phyloP scores from a whole-genome alignment of 2,797 vertebrate genomes.

The Xenops minutus region DNA sequence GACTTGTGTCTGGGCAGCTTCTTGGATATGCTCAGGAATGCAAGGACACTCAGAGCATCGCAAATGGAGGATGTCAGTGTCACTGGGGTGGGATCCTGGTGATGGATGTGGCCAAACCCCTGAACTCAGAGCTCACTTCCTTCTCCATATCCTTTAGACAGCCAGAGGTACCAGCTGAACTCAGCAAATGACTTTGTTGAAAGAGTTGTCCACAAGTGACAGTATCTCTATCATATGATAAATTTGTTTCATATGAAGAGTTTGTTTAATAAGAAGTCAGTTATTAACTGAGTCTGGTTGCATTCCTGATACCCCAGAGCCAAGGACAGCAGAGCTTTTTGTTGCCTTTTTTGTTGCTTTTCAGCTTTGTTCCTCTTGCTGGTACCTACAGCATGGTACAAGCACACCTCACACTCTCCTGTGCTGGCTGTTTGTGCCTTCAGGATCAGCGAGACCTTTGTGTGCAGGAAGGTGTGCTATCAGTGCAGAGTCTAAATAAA shows the following conservation, averaged over 20 bases:
- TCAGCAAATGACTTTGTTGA: not conserved
- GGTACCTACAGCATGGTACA: not conserved
- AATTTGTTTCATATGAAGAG: not conserved
- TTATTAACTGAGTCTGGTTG: not conserved
- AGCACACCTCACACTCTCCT: not conserved
- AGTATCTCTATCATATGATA: not conserved
- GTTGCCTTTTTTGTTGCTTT: not conserved
- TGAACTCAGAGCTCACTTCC: not conserved
- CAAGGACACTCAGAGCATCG: not conserved
- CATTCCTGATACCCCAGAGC: not conserved
- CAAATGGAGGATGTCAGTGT: accelerated
- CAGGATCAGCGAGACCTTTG: not conserved
- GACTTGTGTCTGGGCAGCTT: not conserved
- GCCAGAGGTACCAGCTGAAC: not conserved
- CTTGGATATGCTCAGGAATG: not conserved
- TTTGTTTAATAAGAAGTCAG: not conserved
- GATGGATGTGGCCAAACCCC: not conserved
- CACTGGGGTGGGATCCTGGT: not conserved
- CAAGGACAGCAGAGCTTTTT: not conserved
- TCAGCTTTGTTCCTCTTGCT: not conserved
- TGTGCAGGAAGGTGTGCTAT: not conserved
- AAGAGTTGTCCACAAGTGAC: not conserved
- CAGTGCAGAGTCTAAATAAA: not conserved
- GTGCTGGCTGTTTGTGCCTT: not conserved
- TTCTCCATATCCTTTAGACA: not conserved